Evolutionary conservation across 2,113 vertebrate genomes (phyloP).

Genomic region (Cettia cetti): DNA sequence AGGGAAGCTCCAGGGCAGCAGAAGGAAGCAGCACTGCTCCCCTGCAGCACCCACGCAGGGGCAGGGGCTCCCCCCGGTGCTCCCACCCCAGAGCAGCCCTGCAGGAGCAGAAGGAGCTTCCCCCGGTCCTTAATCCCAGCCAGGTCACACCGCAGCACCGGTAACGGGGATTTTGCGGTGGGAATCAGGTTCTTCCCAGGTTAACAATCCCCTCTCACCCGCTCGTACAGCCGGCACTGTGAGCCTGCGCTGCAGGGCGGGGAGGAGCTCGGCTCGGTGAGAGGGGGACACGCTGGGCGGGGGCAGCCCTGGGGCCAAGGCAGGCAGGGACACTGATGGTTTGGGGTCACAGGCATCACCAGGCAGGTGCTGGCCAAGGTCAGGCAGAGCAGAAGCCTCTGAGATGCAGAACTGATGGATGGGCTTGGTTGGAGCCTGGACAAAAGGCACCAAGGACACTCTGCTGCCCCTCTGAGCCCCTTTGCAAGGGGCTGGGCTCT

Average conservation of each 20-base stretch:
- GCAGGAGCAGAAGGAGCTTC: not conserved
- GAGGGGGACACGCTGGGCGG: not conserved
- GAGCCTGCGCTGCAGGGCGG: fast-evolving
- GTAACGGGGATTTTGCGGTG: not conserved
- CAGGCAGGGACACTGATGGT: fast-evolving
- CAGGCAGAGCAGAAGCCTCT: not conserved
- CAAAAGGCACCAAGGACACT: fast-evolving
- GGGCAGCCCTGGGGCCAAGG: fast-evolving
- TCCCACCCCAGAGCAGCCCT: not conserved
- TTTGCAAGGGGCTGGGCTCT: not conserved
- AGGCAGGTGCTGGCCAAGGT: not conserved
- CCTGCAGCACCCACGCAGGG: not conserved
- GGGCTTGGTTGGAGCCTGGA: not conserved
- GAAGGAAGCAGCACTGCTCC: fast-evolving
- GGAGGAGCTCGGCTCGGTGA: fast-evolving
- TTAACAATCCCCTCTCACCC: not conserved
- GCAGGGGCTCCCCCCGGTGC: not conserved
- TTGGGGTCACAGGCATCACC: fast-evolving
- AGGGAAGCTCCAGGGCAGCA: not conserved
- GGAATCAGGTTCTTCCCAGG: not conserved
- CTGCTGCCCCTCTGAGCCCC: not conserved
- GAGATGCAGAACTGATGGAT: fast-evolving
- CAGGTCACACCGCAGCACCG: not conserved
- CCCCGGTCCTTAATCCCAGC: not conserved
- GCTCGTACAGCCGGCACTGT: fast-evolving